Percentiles rank a stretch among this genome's conserved stretches.
Conservation (phyloP, 2,113 vertebrate species). For the Etheostoma spectabile region DNA sequence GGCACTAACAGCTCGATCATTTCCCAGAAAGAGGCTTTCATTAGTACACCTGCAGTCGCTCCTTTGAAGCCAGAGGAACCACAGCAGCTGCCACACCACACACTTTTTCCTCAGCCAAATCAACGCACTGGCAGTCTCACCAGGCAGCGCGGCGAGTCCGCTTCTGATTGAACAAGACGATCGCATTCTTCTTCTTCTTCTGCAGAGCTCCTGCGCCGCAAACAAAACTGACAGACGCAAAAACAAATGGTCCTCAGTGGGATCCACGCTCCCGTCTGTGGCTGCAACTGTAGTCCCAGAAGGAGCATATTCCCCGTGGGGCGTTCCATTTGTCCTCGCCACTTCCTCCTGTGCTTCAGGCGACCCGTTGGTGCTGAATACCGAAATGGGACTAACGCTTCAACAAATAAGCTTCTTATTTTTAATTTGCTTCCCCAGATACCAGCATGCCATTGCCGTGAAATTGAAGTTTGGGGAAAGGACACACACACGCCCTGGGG, state of each 20-base stretch:
- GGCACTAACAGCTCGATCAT: no score
- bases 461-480: conserved; percentile 16
- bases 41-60: conserved; percentile 55
- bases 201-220: neutral
- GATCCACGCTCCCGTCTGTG: conserved; percentile 25
- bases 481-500: neutral
- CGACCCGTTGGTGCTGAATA: conserved; percentile 17
- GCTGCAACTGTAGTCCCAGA: conserved; percentile 10
- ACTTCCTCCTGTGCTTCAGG: conserved; percentile 30
- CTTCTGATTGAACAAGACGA: conserved; percentile 26
- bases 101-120: conserved; percentile 27
- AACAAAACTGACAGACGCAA: conserved; percentile 19
- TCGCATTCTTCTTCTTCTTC: conserved; percentile 6
- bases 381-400: conserved; percentile 17
- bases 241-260: conserved; percentile 11
- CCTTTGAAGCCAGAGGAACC: conserved; percentile 59
- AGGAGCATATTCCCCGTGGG: conserved; percentile 35
- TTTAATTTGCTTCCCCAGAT: conserved; percentile 53
- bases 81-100: conserved; percentile 32
- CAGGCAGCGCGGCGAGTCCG: conserved; percentile 23
- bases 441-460: neutral
- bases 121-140: neutral
- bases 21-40: conserved; percentile 56
- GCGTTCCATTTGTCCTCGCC: conserved; percentile 26
- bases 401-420: conserved; percentile 48